phyloP scores from a whole-genome alignment of 1,140 invertebrate genomes.

The Pemphigus obesinymphae region DNA sequence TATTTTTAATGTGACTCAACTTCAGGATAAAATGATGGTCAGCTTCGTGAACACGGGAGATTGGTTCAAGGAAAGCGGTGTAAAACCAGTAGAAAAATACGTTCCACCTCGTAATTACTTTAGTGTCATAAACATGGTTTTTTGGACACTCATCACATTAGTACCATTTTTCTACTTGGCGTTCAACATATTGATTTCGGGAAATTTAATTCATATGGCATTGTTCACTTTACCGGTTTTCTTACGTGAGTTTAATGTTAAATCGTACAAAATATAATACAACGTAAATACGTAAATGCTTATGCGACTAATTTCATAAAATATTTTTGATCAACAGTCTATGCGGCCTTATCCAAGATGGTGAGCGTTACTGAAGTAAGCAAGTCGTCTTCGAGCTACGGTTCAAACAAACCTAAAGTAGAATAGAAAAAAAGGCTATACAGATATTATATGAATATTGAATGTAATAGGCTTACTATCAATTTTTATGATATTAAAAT shows the following conservation, averaged over 20 bases:
- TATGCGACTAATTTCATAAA: neutral
- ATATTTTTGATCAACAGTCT: neutral
- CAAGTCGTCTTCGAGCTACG: neutral
- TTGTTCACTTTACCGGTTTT: neutral
- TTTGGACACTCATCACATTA: slow-evolving; percentile 52
- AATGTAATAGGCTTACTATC: no score
- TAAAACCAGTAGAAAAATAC: slow-evolving; percentile 59
- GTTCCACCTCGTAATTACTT: slow-evolving; percentile 58
- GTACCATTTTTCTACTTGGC: neutral
- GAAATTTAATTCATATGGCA: neutral
- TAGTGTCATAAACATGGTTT: slow-evolving; percentile 64
- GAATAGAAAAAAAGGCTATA: neutral
- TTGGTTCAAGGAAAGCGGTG: slow-evolving; percentile 70
- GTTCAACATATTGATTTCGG: neutral
- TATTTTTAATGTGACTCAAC: neutral
- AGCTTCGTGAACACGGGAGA: slow-evolving; percentile 77
- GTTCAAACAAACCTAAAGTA: neutral
- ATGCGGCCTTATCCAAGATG: neutral
- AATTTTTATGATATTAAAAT: no score
- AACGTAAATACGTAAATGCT: neutral
- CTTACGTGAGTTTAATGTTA: neutral
- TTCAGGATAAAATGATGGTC: slow-evolving; percentile 73
- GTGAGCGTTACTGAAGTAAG: neutral
- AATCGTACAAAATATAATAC: neutral
- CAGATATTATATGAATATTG: no score